Percentiles rank a stretch among this genome's conserved stretches.
Evolutionary conservation across 2,797 vertebrate species (phyloP).

Genomic region (Babyrousa celebensis): DNA sequence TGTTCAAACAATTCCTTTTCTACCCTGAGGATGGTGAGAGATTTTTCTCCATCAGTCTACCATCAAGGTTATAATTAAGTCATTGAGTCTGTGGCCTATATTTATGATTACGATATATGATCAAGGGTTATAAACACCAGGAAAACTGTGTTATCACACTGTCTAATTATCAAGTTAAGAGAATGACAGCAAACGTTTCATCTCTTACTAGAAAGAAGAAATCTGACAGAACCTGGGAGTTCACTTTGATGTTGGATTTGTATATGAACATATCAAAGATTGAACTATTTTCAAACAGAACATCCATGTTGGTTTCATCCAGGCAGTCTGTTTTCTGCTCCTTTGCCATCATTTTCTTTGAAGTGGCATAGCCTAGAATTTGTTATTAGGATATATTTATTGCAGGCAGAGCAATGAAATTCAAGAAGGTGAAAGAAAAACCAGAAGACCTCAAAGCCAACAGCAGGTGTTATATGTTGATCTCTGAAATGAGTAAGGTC

Average conservation of each 20-base stretch:
- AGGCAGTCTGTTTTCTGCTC: constrained; percentile 83
- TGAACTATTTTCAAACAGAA: constrained; percentile 88
- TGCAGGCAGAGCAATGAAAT: constrained; percentile 72
- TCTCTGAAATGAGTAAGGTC: constrained; percentile 48
- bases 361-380: constrained; percentile 84
- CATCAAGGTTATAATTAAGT: constrained; percentile 91
- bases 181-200: constrained; percentile 89
- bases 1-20: constrained; percentile 83
- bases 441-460: constrained; percentile 74
- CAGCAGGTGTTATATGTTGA: constrained; percentile 70
- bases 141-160: constrained; percentile 90
- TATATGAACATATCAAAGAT: constrained; percentile 90
- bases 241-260: constrained; percentile 91
- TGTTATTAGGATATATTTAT: constrained; percentile 78
- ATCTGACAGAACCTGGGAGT: constrained; percentile 89
- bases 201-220: constrained; percentile 90
- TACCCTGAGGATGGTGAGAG: constrained; percentile 84
- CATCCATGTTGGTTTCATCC: constrained; percentile 88
- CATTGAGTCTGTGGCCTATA: constrained; percentile 88
- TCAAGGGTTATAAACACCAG: constrained; percentile 91
- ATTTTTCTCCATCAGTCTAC: constrained; percentile 88
- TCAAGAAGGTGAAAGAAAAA: constrained; percentile 77
- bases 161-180: constrained; percentile 91
- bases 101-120: constrained; percentile 90
- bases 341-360: constrained; percentile 88